Conservation (phyloP, 92 coral and sea anemone genomes). For the Zoanthus sansibaricus region DNA sequence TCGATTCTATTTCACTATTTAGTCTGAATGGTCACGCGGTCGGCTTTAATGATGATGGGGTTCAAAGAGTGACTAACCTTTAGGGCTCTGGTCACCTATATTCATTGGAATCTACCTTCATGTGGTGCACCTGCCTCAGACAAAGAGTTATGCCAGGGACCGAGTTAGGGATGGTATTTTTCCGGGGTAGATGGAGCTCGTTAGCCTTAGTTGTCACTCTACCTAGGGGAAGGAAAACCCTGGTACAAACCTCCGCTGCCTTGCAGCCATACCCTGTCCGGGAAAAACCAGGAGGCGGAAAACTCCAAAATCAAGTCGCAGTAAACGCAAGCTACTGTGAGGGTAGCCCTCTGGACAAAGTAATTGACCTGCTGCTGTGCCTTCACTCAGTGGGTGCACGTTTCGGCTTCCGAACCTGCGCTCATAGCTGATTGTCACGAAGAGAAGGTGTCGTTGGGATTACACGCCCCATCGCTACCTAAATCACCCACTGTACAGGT, state of each 20-base stretch:
- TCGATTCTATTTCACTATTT: too few species aligned
- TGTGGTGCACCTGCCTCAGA: too few species aligned
- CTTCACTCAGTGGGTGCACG: constrained; percentile 30
- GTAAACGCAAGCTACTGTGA: constrained; percentile 33
- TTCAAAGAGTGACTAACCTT: too few species aligned
- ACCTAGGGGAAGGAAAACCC: too few species aligned
- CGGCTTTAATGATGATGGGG: too few species aligned
- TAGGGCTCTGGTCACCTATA: too few species aligned
- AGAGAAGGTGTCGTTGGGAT: constrained; percentile 12
- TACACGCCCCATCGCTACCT: constrained; percentile 4
- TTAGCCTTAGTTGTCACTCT: too few species aligned
- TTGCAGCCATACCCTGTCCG: not conserved
- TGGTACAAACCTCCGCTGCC: not conserved
- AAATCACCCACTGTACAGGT: constrained; percentile 12
- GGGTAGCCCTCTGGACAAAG: constrained; percentile 23
- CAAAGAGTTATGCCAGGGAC: not conserved
- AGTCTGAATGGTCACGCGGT: too few species aligned
- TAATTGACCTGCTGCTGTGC: constrained; percentile 36
- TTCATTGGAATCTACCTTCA: too few species aligned
- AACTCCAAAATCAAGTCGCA: constrained; percentile 33
- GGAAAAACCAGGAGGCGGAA: constrained; percentile 1
- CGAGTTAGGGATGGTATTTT: too few species aligned
- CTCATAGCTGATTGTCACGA: constrained; percentile 14
- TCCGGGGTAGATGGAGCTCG: too few species aligned
- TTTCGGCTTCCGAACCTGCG: constrained; percentile 39